Percentiles rank a stretch among this genome's conserved stretches.
These are phyloP conservation scores for Drosophila repleta DNA, from an alignment of 1,140 invertebrate species.

Conservation along the genomic window DNA sequence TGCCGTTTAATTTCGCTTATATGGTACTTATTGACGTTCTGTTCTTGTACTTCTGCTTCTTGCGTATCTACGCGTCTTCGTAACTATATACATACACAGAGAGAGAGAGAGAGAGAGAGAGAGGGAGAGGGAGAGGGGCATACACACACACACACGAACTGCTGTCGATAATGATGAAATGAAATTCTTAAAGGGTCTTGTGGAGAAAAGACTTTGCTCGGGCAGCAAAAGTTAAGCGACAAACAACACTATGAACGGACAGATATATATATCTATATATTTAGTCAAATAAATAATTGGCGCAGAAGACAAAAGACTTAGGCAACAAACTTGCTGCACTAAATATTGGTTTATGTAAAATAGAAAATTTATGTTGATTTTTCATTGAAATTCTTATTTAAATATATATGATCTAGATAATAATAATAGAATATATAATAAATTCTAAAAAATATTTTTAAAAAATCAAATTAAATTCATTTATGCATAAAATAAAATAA, in stretches of 20 bases:
- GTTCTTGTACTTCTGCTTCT: constrained; percentile 46
- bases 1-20: constrained; percentile 81
- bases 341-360: background rate
- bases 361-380: background rate
- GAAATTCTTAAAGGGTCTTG: constrained; percentile 63
- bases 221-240: constrained; percentile 3
- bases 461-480: too few relatives aligned
- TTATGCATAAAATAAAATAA: too few relatives aligned
- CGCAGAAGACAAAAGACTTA: constrained; percentile 51
- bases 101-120: too few relatives aligned
- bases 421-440: too few relatives aligned
- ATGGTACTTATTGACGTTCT: constrained; percentile 67
- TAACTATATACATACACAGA: constrained; percentile 33
- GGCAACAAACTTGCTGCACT: constrained; percentile 43
- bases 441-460: too few relatives aligned
- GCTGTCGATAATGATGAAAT: constrained; percentile 56
- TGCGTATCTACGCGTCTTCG: constrained; percentile 55
- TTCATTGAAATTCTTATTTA: background rate
- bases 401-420: background rate
- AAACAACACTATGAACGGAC: background rate
- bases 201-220: constrained; percentile 42
- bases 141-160: constrained; percentile 13
- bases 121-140: too few relatives aligned
- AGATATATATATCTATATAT: background rate
- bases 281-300: background rate